phyloP scores from a whole-genome alignment of 2,797 vertebrate species.

The Dermochelys coriacea region DNA sequence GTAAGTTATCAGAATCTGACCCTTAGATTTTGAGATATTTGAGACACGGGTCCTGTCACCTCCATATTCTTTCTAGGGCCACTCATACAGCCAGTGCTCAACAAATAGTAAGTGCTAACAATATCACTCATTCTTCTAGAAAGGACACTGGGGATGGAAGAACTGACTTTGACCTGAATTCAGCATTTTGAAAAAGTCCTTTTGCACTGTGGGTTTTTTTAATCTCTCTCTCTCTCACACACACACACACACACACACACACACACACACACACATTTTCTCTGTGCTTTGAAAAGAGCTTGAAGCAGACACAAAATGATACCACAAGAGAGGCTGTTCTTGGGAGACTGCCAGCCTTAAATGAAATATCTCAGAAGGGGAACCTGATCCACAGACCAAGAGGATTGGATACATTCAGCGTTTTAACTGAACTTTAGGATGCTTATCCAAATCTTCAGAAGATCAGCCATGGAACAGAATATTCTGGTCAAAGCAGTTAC shows the following conservation, averaged over 20 bases:
- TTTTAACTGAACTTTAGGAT: neutral
- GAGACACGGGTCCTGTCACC: neutral
- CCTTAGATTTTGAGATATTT: neutral
- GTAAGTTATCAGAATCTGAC: neutral
- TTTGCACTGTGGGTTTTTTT: neutral
- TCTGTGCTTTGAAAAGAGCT: neutral
- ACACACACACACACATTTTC: too few species aligned
- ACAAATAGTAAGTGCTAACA: neutral
- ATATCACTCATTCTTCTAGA: accelerated
- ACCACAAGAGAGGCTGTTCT: neutral
- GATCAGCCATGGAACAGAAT: neutral
- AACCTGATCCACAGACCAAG: neutral
- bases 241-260: too few species aligned
- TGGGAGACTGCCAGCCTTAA: neutral
- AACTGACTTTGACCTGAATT: neutral
- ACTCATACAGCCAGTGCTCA: neutral
- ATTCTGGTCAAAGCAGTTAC: neutral
- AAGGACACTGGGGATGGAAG: neutral
- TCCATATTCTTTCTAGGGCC: neutral
- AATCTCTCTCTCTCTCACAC: too few species aligned
- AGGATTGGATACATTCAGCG: neutral
- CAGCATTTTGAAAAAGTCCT: neutral
- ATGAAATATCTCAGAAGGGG: neutral
- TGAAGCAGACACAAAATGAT: neutral
- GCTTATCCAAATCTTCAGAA: neutral